Evolutionary conservation across 2,113 vertebrate genomes (phyloP).

Genomic region (Otis tarda): DNA sequence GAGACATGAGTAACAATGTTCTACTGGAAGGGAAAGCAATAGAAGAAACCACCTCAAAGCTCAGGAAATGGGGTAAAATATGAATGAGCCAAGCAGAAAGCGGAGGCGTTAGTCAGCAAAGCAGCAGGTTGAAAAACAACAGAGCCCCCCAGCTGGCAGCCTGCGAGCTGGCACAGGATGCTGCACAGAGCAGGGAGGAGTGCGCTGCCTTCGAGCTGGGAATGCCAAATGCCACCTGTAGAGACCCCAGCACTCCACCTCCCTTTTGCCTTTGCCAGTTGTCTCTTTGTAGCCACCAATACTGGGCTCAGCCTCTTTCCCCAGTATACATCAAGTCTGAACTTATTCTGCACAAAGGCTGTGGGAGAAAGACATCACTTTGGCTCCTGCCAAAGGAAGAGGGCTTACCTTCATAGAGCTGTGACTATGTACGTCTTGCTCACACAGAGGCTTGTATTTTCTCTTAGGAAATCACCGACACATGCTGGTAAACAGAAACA

Average conservation of each 20-base stretch:
- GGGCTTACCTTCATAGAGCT: conserved; percentile 44
- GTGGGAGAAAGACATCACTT: not conserved
- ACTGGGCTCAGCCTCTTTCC: not conserved
- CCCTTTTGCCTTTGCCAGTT: not conserved
- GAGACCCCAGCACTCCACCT: not conserved
- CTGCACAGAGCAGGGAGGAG: not conserved
- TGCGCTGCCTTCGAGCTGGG: not conserved
- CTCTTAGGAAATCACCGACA: conserved; percentile 56
- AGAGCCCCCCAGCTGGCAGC: not conserved
- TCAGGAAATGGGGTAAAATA: conserved; percentile 53
- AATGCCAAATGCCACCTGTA: not conserved
- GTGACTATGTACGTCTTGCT: not conserved
- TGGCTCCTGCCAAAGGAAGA: not conserved
- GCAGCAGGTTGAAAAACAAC: conserved; percentile 2
- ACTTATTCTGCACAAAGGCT: not conserved
- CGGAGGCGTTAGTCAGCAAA: conserved; percentile 68
- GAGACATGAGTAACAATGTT: conserved; percentile 6
- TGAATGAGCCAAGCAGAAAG: conserved; percentile 62
- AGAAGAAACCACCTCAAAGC: conserved; percentile 62
- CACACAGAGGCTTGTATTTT: not conserved
- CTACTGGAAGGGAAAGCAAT: conserved; percentile 26
- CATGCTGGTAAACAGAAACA: conserved; percentile 49
- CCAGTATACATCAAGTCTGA: not conserved
- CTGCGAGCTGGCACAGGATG: not conserved
- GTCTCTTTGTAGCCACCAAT: not conserved